Base-by-base conservation (phyloP, 2,113 vertebrate species). In the Columbina picui region DNA sequence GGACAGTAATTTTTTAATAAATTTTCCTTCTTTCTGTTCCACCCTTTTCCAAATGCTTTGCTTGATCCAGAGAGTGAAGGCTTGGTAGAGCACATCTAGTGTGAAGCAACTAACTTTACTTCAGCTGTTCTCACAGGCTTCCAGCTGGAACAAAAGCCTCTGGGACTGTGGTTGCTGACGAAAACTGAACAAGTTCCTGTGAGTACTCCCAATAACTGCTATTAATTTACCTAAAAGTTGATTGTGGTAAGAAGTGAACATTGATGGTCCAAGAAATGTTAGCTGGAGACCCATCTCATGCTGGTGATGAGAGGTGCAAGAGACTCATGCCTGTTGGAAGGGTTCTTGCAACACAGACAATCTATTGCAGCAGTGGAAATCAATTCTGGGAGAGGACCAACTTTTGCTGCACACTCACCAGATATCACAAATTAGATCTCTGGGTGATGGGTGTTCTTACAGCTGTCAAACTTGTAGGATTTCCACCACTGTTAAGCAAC, bases 261-360 rank as follows among this genome's bases (percentile, higher is more conserved):
- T 1, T 0, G 3, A 4, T 64, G 14, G 9, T 61, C 1, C 1
- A 80, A 80, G 27, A 84, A 76, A 27, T 19, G 22, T 64, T 76
- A 71, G 5, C 20, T 88, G 77, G 23, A 87, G 26, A 71, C 6
- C 9, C 45, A 53, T 26, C 21, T 77, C 22, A 32, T 22, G 7
- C 3, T 80, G n/a, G 11, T 65, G n/a, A 56, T 56, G 36, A 83
- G 36, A 53, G 6, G 4, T 53, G 7, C 3, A 57, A 73, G 29
- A 60, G 7, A 18, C 29, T 29, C 0, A 0, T 23, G 32, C 6
- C 41, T 20, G 13, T 55, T 47, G 41, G 10, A 78, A 84, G 9
- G 7, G 19, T 16, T 84, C 76, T 74, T 84, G 29, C 29, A 55
- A 25, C 7, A 39, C 21, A 52, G 27, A 64, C 5, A 70, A 80